Conservation (phyloP, 92 coral and sea anemone genomes). For the Zoanthus gigantus region DNA sequence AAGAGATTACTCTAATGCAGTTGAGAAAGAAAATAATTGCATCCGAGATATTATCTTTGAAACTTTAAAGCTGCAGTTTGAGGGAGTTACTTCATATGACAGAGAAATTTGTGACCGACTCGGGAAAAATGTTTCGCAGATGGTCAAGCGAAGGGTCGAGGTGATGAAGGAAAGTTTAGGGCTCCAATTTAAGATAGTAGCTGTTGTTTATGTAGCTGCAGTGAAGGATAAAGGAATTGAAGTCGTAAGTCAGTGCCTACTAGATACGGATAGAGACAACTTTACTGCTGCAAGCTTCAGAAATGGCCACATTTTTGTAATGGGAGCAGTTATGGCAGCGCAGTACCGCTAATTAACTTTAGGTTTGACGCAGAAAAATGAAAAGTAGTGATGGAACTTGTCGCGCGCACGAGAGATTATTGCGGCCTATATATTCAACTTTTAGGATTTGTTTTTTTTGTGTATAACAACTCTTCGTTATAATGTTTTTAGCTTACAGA, state of each 20-base stretch:
- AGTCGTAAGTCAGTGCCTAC: slow-evolving; percentile 75
- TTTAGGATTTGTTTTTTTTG: slow-evolving; percentile 5
- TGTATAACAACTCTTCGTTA: not conserved
- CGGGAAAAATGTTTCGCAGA: slow-evolving; percentile 83
- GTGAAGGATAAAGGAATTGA: slow-evolving; percentile 81
- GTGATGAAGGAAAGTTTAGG: slow-evolving; percentile 75
- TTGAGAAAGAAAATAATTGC: slow-evolving; percentile 69
- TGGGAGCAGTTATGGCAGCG: slow-evolving; percentile 78
- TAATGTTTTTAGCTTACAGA: slow-evolving; percentile 24
- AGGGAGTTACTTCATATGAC: slow-evolving; percentile 77
- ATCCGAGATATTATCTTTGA: slow-evolving; percentile 79
- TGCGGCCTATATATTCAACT: not conserved
- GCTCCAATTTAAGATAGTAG: slow-evolving; percentile 76
- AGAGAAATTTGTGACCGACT: slow-evolving; percentile 88
- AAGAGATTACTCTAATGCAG: slow-evolving; percentile 4
- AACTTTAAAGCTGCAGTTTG: slow-evolving; percentile 82
- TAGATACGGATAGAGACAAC: slow-evolving; percentile 75
- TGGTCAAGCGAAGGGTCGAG: slow-evolving; percentile 85
- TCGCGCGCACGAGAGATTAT: not conserved
- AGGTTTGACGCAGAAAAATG: not conserved
- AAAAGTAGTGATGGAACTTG: not conserved
- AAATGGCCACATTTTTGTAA: slow-evolving; percentile 83
- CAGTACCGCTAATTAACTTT: slow-evolving; percentile 30
- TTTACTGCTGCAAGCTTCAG: slow-evolving; percentile 86
- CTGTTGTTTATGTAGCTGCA: slow-evolving; percentile 88